A percentile compares a stretch with the other conserved stretches of the same genome.
These are phyloP conservation scores for Poicephalus gulielmi DNA, from an alignment of 2,113 vertebrate genomes.

Conservation along the genomic window DNA sequence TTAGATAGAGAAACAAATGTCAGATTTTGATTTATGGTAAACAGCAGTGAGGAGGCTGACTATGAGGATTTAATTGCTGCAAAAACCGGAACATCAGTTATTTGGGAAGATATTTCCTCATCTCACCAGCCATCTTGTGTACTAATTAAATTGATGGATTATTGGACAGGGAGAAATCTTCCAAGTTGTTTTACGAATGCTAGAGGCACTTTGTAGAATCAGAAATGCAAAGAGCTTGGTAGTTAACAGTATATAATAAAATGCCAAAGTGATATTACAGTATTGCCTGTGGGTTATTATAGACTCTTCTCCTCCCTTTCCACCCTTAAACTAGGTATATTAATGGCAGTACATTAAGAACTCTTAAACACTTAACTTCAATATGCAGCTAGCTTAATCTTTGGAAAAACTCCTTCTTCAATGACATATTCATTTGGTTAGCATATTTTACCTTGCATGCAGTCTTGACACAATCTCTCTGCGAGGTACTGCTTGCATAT, in stretches of 20 bases:
- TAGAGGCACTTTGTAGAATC: background rate
- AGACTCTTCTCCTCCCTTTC: background rate
- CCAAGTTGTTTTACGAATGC: conserved; percentile 14
- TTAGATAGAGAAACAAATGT: background rate
- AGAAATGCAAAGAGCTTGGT: conserved; percentile 14
- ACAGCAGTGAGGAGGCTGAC: background rate
- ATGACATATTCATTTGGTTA: background rate
- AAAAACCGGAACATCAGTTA: background rate
- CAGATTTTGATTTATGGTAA: background rate
- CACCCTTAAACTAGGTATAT: background rate
- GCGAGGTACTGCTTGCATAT: background rate
- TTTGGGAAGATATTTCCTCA: conserved; percentile 12
- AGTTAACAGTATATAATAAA: conserved; percentile 10
- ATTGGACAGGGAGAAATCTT: conserved; percentile 7
- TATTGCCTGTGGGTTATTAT: background rate
- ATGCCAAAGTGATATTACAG: background rate
- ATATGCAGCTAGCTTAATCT: background rate
- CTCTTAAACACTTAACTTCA: background rate
- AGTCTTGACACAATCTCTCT: background rate
- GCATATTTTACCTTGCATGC: background rate
- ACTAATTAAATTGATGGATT: conserved; percentile 37
- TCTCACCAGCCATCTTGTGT: background rate
- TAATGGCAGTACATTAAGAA: background rate
- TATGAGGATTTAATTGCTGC: background rate
- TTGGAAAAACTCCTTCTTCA: background rate